These are phyloP conservation scores for Echinops telfairi DNA, from an alignment of 2,113 vertebrate genomes.

Conservation along the genomic window DNA sequence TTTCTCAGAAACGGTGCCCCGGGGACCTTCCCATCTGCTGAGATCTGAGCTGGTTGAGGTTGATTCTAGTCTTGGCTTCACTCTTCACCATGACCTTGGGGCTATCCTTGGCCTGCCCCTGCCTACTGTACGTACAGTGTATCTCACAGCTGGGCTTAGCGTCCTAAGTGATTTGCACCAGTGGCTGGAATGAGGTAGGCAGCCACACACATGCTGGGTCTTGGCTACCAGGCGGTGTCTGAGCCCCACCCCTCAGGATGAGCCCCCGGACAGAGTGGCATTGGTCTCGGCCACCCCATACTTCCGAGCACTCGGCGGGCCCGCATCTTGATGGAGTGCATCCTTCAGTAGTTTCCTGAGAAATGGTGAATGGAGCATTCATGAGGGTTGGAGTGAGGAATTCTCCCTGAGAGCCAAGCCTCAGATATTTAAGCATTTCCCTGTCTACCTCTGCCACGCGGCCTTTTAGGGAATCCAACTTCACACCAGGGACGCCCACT, in stretches of 20 bases:
- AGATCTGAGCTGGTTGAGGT: not conserved
- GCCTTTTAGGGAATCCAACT: not conserved
- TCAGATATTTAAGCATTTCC: not conserved
- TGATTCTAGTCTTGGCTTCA: not conserved
- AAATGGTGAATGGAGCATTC: not conserved
- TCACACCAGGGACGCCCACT: not conserved
- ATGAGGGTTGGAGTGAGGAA: not conserved
- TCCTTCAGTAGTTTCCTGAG: constrained; percentile 19
- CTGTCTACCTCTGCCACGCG: not conserved
- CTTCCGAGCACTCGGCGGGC: too few species aligned
- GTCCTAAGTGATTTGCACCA: not conserved
- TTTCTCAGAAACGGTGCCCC: not conserved
- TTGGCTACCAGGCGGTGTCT: too few species aligned
- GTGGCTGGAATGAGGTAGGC: too few species aligned
- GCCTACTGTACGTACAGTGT: too few species aligned
- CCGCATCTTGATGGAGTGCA: not conserved
- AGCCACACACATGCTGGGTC: too few species aligned
- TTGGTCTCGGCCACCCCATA: too few species aligned
- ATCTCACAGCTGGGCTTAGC: not conserved
- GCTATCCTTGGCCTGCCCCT: too few species aligned
- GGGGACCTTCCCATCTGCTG: not conserved
- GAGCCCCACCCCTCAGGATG: too few species aligned
- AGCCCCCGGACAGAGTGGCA: too few species aligned
- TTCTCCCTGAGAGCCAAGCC: not conserved
- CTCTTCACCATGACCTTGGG: not conserved